Base-by-base conservation (phyloP, 2,888 invertebrate species). In the Agrochola litura region DNA sequence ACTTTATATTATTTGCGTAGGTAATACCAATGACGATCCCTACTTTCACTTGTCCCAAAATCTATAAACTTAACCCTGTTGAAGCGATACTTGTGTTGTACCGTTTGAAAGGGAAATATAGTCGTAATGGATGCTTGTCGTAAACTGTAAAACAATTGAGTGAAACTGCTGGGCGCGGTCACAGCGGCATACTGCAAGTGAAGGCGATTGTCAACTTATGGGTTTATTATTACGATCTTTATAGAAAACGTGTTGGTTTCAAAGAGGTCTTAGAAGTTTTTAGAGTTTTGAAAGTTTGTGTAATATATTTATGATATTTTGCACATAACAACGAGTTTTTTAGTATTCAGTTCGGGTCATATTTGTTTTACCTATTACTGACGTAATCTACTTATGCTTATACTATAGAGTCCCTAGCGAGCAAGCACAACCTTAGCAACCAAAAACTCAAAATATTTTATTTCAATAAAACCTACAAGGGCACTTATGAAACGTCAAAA, bases 71-170 rank as follows among this genome's bases (percentile, higher is more conserved):
- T 64, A 41, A 77, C 69, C 60, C 61, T 65, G 19, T 43, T 41
- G 41, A 58, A 63, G n/a, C 41, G n/a, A 54, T 54, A 58, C 52
- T 63, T 46, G 63, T 67, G n/a, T 74, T 61, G 70, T 85, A 69
- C 69, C 68, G 67, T 70, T 69, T 63, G 61, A 60, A 74, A 74
- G 71, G 58, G 74, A 77, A 63, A 83, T 74, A 82, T 19, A 73
- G 37, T 22, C 49, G 46, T 79, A 84, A 65, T 73, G 79, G 58
- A 67, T 71, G 37, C 67, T 79, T 84, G 84, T 68, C 58, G 73
- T 73, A 79, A 83, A 41, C 76, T 76, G 70, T 79, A 65, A 46
- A 63, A 66, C 70, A 73, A 73, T 86, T 68, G 73, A 73, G 80
- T 65, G 80, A 72, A 83, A 78, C 72, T 65, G 68, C n/a, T 25